Percentiles rank a stretch among this genome's conserved stretches.
phyloP scores from a whole-genome alignment of 1,140 invertebrate genomes.

The Aleiodes sp. region DNA sequence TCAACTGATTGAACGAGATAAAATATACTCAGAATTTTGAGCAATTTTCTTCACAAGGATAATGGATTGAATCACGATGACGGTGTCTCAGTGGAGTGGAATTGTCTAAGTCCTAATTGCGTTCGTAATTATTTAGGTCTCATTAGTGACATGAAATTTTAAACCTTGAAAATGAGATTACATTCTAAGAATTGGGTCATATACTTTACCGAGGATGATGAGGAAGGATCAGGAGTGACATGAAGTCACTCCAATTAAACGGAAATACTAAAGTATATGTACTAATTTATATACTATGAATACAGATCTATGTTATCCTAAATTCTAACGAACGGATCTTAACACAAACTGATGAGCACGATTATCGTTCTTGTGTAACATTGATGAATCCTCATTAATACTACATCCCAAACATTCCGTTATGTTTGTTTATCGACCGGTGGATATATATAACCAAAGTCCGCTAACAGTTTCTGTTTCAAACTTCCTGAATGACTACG shows the following conservation, averaged over 20 bases:
- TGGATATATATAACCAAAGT: not conserved
- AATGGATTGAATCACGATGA: too few relatives aligned
- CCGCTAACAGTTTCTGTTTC: constrained; percentile 4
- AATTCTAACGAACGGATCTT: not conserved
- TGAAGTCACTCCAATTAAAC: not conserved
- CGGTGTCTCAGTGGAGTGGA: too few relatives aligned
- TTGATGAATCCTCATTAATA: constrained; percentile 15
- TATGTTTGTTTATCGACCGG: constrained; percentile 1
- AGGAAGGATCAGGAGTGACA: not conserved
- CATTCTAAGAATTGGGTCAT: not conserved
- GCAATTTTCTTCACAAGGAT: too few relatives aligned
- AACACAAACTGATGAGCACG: not conserved
- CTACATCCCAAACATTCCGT: not conserved
- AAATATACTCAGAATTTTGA: too few relatives aligned
- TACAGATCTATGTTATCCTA: too few relatives aligned
- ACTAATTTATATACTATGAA: too few relatives aligned
- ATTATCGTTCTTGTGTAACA: constrained; percentile 17
- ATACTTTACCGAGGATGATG: not conserved
- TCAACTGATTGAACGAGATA: too few relatives aligned
- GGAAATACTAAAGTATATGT: too few relatives aligned
- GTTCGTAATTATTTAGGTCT: not conserved
- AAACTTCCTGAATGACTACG: constrained; percentile 14
- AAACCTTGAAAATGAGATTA: not conserved
- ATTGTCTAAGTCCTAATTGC: too few relatives aligned
- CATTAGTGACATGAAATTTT: not conserved